Evolutionary conservation across 2,888 invertebrate species (phyloP).

Genomic region (Pachydiplax longipennis): DNA sequence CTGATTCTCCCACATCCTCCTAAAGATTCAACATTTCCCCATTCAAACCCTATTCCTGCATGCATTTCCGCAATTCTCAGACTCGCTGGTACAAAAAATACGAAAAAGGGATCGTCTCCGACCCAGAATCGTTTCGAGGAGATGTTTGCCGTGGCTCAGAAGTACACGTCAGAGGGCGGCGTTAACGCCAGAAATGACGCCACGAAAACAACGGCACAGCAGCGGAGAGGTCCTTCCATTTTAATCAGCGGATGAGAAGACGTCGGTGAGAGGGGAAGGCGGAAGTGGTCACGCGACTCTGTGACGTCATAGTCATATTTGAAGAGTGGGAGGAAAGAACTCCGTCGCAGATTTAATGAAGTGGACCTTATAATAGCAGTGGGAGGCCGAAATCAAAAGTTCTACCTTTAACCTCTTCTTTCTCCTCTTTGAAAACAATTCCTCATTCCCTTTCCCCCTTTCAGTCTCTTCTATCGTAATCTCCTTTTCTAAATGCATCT

Average conservation of each 20-base stretch:
- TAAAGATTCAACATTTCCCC: background rate
- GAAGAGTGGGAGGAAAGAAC: background rate
- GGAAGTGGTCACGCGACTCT: background rate
- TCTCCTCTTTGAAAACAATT: background rate
- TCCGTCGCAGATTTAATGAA: constrained; percentile 20
- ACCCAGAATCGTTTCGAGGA: background rate
- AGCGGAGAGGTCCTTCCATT: constrained; percentile 36
- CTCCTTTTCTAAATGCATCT: background rate
- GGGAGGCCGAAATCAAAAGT: background rate
- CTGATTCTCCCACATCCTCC: background rate
- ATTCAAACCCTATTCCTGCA: background rate
- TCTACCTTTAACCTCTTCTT: background rate
- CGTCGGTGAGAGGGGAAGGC: background rate
- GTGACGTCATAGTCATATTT: background rate
- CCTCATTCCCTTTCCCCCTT: too few relatives aligned
- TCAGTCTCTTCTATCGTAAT: background rate
- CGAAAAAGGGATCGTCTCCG: background rate
- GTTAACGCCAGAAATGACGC: background rate
- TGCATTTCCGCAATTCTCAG: background rate
- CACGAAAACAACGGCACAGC: constrained; percentile 19
- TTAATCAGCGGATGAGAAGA: background rate
- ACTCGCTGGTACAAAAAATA: background rate
- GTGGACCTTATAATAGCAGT: constrained; percentile 5
- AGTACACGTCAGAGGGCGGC: background rate
- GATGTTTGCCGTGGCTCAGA: background rate